These are phyloP conservation scores for Perdita meconis DNA, from an alignment of 2,888 invertebrate genomes.

Conservation along the genomic window DNA sequence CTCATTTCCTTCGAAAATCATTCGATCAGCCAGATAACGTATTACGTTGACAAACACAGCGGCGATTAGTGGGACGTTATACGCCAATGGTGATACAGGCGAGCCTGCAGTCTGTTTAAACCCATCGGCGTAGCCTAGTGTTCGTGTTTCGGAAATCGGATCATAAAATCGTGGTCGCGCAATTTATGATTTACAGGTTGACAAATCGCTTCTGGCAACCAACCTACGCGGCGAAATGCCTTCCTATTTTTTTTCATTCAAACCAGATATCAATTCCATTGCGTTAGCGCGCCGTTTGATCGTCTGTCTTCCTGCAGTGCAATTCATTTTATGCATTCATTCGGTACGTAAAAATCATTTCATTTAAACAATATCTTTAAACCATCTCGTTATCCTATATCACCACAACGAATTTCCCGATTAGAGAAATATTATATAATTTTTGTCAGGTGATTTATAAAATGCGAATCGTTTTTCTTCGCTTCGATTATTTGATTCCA, in stretches of 20 bases:
- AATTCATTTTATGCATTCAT: too few relatives aligned
- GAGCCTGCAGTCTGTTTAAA: slow-evolving; percentile 74
- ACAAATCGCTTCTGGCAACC: slow-evolving; percentile 76
- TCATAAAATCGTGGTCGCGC: slow-evolving; percentile 21
- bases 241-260: slow-evolving; percentile 26
- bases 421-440: not conserved
- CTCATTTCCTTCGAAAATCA: slow-evolving; percentile 64
- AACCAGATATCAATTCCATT: slow-evolving; percentile 13
- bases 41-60: slow-evolving; percentile 70
- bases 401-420: too few relatives aligned
- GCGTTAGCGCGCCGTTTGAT: slow-evolving; percentile 7
- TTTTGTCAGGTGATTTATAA: not conserved
- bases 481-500: not conserved
- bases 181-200: slow-evolving; percentile 72
- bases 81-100: slow-evolving; percentile 75
- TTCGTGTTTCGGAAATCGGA: slow-evolving; percentile 24
- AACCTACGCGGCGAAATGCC: slow-evolving; percentile 55
- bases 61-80: slow-evolving; percentile 72
- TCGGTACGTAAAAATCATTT: too few relatives aligned
- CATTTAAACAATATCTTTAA: too few relatives aligned
- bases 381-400: too few relatives aligned
- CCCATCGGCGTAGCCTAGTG: slow-evolving; percentile 73
- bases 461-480: not conserved
- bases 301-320: not conserved
- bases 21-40: slow-evolving; percentile 64